Evolutionary conservation across 2,888 invertebrate genomes (phyloP), one percentile per base, ranked within the genome.

Genomic region (Erebia epiphron): DNA sequence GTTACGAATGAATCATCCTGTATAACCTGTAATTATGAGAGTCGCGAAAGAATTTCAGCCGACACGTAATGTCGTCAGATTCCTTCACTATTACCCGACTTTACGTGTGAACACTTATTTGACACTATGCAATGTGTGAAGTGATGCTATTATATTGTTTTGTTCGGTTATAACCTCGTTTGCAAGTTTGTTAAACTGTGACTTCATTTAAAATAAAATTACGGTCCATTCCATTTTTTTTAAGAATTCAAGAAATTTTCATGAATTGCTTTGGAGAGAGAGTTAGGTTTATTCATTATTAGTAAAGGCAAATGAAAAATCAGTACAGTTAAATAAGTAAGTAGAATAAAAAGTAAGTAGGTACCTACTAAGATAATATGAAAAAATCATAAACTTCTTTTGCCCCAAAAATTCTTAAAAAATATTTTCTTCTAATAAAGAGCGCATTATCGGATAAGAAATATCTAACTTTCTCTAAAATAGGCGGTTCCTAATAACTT

Each of bases 11-110:
- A 62, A 82, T 67, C 87, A 82, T 0, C 75, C 85, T 83, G 83
- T 78, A 80, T 71, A 73, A 70, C 76, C 79, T 74, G 84, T 83
- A 89, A 89, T 90, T 86, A 87, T 82, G 79, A 78, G 79, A 76
- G 82, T 80, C 83, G 80, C 82, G 76, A 82, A 77, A 83, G 87
- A 89, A 91, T 92, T 87, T 90, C 84, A 70, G 73, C 80, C 90
- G 85, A 89, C 90, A 90, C 90, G 83, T 86, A 83, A 81, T 71
- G 75, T 71, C 74, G 76, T 77, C 76, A 65, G 75, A 76, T 73
- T 73, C 72, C 75, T 76, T 73, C 71, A 72, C 70, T 72, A 67
- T 69, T 74, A 70, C 72, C 72, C 76, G 74, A 75, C 71, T 74
- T 72, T 62, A 21, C 62, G 66, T 73, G 74, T 72, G 63, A 60